Conservation (phyloP, 23 tunicate species). For the Halocynthia aurantium region DNA sequence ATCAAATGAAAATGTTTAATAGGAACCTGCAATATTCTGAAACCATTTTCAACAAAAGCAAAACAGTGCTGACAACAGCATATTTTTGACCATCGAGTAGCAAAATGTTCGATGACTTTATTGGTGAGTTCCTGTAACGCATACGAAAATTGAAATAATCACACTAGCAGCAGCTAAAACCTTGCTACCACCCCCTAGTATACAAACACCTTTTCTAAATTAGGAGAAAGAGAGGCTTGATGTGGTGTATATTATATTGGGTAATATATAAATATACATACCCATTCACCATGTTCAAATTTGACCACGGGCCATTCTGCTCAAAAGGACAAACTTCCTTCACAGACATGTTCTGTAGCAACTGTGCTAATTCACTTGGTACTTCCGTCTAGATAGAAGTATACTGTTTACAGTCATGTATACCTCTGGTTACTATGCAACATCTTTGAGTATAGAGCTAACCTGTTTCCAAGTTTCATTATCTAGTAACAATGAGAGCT, state of each 20-base stretch:
- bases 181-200: too few relatives aligned
- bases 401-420: too few relatives aligned
- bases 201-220: too few relatives aligned
- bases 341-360: slow-evolving; percentile 29
- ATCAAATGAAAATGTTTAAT: neutral
- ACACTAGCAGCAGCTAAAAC: neutral
- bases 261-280: too few relatives aligned
- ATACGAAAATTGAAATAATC: neutral
- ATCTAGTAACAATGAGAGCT: slow-evolving; percentile 71
- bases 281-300: too few relatives aligned
- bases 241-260: too few relatives aligned
- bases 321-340: too few relatives aligned
- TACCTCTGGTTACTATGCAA: too few relatives aligned
- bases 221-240: too few relatives aligned
- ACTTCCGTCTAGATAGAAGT: slow-evolving; percentile 46
- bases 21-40: slow-evolving; percentile 68
- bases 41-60: slow-evolving; percentile 68
- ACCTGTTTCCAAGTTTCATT: slow-evolving; percentile 88
- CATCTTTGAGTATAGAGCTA: neutral
- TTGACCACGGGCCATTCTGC: too few relatives aligned
- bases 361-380: slow-evolving; percentile 44
- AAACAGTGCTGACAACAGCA: slow-evolving; percentile 74
- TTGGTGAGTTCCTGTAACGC: neutral
- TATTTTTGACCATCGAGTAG: slow-evolving; percentile 47
- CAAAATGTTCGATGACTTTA: slow-evolving; percentile 1